Conservation (phyloP, 2,797 vertebrate species). For the Poecilia gillii region DNA sequence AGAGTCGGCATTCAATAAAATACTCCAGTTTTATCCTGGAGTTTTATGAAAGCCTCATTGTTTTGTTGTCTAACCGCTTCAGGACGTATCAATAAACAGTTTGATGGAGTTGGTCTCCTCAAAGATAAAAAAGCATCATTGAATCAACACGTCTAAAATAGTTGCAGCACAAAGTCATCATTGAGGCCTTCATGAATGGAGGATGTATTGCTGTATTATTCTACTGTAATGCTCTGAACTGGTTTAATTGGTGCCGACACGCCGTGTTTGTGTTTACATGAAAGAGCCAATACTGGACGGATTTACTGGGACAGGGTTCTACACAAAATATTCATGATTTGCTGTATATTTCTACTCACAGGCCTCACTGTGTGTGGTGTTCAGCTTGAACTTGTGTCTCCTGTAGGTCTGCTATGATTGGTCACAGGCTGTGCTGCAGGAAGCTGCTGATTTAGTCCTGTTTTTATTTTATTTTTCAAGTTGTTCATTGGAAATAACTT, state of each 20-base stretch:
- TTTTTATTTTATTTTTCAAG: background rate
- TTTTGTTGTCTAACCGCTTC: conserved; percentile 2
- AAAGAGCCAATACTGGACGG: background rate
- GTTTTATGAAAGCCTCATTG: background rate
- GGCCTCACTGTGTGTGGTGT: background rate
- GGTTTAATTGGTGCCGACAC: background rate
- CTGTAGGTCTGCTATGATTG: background rate
- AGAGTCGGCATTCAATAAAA: background rate
- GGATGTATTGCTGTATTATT: conserved; percentile 7
- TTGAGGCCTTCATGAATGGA: background rate
- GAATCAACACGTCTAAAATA: conserved; percentile 12
- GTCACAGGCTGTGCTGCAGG: background rate
- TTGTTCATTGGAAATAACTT: background rate
- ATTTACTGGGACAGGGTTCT: background rate
- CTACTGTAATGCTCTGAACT: background rate
- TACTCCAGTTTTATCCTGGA: background rate
- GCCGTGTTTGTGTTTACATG: conserved; percentile 6
- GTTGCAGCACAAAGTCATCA: conserved; percentile 3
- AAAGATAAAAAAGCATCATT: conserved; percentile 8
- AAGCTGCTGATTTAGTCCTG: background rate
- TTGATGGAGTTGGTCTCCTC: background rate
- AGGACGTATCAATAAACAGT: background rate
- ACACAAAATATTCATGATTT: background rate
- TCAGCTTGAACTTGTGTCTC: background rate
- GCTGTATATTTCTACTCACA: background rate